Conservation (phyloP, 2,797 vertebrate genomes). For the Esox masquinongy region DNA sequence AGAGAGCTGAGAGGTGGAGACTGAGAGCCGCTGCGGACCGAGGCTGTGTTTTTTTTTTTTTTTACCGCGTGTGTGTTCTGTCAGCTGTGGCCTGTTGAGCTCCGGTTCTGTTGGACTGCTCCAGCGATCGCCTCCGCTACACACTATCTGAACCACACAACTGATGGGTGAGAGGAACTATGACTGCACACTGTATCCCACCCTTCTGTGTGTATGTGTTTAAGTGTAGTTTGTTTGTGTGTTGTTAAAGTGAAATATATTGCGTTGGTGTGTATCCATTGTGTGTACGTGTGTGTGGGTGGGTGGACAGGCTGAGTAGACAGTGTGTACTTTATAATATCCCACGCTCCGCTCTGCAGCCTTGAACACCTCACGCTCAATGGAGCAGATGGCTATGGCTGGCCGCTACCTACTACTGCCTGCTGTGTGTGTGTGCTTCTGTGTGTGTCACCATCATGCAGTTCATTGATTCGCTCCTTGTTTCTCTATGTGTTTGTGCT, state of each 20-base stretch:
- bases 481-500: conserved; percentile 5
- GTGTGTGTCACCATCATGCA: background rate
- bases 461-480: conserved; percentile 3
- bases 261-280: conserved; percentile 6
- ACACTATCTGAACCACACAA: conserved; percentile 50
- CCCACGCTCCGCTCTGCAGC: conserved; percentile 51
- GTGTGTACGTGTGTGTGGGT: conserved; percentile 30
- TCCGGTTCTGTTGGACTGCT: conserved; percentile 42
- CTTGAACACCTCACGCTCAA: conserved; percentile 53
- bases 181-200: conserved; percentile 20
- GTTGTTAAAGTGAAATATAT: background rate
- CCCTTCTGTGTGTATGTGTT: conserved; percentile 11
- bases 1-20: conserved; percentile 40
- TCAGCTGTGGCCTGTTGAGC: conserved; percentile 51
- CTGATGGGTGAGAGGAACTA: conserved; percentile 73
- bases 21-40: conserved; percentile 28
- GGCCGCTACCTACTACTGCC: conserved; percentile 38
- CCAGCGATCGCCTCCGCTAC: conserved; percentile 13
- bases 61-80: conserved; percentile 10
- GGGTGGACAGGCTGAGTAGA: conserved; percentile 42
- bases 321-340: conserved; percentile 67
- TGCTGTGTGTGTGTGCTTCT: conserved; percentile 21
- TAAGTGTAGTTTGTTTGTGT: background rate
- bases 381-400: conserved; percentile 65
- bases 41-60: conserved; percentile 28